These are phyloP conservation scores for Brachyhypopomus gauderio DNA, from an alignment of 2,113 vertebrate species.

Conservation along the genomic window DNA sequence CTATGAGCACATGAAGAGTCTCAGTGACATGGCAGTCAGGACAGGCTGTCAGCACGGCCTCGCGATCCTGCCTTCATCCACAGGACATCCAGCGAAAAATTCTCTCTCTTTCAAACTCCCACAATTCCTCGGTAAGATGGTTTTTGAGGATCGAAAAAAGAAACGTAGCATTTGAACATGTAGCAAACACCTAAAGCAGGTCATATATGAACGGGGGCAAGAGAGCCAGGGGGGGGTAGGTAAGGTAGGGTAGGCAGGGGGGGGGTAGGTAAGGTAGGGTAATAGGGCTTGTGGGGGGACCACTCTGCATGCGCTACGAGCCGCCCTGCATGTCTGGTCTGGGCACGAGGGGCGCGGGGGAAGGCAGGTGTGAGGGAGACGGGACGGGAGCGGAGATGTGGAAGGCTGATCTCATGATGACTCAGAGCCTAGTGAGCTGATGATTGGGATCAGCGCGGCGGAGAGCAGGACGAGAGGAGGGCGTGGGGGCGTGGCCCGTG, in stretches of 20 bases:
- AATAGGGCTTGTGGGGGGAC: conserved; percentile 29
- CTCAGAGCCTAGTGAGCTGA: conserved; percentile 45
- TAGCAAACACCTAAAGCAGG: conserved; percentile 38
- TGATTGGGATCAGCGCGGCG: conserved; percentile 36
- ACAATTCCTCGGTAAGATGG: background rate
- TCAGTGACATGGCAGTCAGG: too few species aligned
- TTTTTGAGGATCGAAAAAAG: background rate
- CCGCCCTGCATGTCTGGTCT: too few species aligned
- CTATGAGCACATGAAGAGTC: too few species aligned
- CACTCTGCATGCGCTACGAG: conserved; percentile 25
- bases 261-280: conserved; percentile 27
- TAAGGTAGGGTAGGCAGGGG: conserved; percentile 32
- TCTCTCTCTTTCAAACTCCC: too few species aligned
- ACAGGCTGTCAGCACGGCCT: too few species aligned
- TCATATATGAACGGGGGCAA: conserved; percentile 30
- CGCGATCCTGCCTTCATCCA: too few species aligned
- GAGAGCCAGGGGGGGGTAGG: conserved; percentile 8
- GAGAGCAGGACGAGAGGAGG: conserved; percentile 43
- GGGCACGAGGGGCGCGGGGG: conserved; percentile 40
- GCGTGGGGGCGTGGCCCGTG: conserved; percentile 53
- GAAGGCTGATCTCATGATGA: conserved; percentile 72
- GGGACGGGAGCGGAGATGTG: conserved; percentile 59
- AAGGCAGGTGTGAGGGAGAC: conserved; percentile 51
- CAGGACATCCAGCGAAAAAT: too few species aligned
- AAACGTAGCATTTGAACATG: background rate